Conservation (phyloP, 2,888 invertebrate species). For the Tipula lateralis region DNA sequence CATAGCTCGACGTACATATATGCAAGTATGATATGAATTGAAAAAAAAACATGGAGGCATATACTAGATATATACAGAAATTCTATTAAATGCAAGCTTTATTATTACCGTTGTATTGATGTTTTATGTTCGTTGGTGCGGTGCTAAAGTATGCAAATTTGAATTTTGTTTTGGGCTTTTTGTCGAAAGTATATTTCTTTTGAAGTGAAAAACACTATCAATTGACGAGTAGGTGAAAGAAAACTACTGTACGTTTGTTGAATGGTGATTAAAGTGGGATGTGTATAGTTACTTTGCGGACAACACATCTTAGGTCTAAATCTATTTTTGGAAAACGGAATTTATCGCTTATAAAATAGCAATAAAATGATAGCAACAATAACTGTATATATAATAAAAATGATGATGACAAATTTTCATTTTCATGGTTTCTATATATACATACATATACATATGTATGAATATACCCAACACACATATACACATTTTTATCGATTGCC, state of each 20-base stretch:
- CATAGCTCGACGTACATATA: background rate
- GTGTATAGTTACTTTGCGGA: background rate
- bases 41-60: background rate
- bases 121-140: background rate
- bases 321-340: background rate
- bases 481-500: constrained; percentile 3
- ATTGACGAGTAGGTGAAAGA: background rate
- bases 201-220: background rate
- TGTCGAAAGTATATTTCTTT: background rate
- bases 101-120: background rate
- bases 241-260: background rate
- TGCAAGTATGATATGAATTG: background rate
- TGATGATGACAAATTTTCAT: background rate
- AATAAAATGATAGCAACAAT: background rate
- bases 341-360: background rate
- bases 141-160: background rate
- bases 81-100: background rate
- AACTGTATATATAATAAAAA: background rate
- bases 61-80: background rate
- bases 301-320: background rate
- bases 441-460: background rate
- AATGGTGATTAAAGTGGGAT: background rate
- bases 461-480: background rate
- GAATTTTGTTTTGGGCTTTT: background rate
- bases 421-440: background rate